These are phyloP conservation scores for Mastomys coucha DNA, from an alignment of 2,113 vertebrate species.

Conservation along the genomic window DNA sequence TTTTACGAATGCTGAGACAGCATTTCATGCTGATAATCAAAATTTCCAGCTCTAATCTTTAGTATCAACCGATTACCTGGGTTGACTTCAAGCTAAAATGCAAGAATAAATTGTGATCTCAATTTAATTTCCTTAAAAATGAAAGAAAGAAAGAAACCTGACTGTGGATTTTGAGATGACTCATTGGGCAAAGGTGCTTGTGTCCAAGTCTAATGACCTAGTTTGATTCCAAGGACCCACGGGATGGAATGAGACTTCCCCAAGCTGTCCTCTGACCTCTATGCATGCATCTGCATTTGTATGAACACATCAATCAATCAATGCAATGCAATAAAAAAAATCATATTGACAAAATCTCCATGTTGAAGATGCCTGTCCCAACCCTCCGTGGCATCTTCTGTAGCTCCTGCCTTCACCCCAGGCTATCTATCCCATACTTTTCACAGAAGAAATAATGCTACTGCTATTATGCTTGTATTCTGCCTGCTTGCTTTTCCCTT, in stretches of 20 bases:
- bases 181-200: not conserved
- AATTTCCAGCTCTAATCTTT: constrained; percentile 19
- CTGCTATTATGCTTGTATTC: not conserved
- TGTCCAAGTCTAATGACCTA: not conserved
- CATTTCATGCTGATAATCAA: not conserved
- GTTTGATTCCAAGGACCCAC: not conserved
- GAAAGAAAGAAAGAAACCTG: not conserved
- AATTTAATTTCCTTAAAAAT: not conserved
- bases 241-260: not conserved
- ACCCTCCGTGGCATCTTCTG: not conserved
- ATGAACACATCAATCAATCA: not conserved
- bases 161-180: not conserved
- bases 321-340: not conserved
- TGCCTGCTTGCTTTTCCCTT: not conserved
- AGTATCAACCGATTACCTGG: constrained; percentile 9
- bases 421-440: not conserved
- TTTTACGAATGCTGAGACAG: constrained; percentile 37
- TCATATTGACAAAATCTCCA: not conserved
- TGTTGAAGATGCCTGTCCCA: not conserved
- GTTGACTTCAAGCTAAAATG: constrained; percentile 19
- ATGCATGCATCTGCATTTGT: not conserved
- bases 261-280: not conserved
- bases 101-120: constrained; percentile 51
- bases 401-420: not conserved
- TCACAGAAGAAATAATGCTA: constrained; percentile 6